phyloP scores from a whole-genome alignment of 2,113 vertebrate species.

The Odocoileus virginianus region DNA sequence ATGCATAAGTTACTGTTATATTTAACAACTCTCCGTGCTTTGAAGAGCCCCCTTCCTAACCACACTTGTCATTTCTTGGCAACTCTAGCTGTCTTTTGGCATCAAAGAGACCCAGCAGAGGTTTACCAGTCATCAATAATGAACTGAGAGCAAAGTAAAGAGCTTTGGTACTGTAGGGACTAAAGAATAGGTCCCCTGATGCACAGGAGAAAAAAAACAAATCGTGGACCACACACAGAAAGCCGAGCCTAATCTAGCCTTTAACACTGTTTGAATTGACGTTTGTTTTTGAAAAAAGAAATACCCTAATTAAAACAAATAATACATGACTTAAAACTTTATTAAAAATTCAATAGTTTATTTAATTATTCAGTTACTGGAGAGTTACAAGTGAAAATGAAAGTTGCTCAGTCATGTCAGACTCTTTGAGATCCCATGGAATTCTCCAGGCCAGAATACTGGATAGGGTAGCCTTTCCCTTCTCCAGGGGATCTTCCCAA shows the following conservation, averaged over 20 bases:
- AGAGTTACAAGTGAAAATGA: neutral
- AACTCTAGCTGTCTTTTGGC: neutral
- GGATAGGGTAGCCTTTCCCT: neutral
- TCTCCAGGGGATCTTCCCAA: too few species aligned
- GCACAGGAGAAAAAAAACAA: neutral
- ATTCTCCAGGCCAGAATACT: neutral
- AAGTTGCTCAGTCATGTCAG: neutral
- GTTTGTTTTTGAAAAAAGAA: neutral
- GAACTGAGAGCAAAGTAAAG: neutral
- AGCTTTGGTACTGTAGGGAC: neutral
- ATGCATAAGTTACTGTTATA: neutral
- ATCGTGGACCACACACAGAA: neutral
- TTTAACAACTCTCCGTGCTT: neutral
- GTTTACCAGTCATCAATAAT: neutral
- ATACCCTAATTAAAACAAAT: constrained; percentile 23
- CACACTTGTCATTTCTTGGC: neutral
- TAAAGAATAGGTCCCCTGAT: neutral
- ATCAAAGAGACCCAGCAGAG: constrained; percentile 13
- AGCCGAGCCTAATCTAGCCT: neutral
- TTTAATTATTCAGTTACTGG: neutral
- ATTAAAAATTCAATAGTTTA: neutral
- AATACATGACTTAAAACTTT: neutral
- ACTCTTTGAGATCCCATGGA: neutral
- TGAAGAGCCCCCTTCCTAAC: neutral
- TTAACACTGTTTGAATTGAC: neutral